Evolutionary conservation across 2,113 vertebrate genomes (phyloP), one percentile per base, ranked within the genome.

Genomic region (Chrysemys picta): DNA sequence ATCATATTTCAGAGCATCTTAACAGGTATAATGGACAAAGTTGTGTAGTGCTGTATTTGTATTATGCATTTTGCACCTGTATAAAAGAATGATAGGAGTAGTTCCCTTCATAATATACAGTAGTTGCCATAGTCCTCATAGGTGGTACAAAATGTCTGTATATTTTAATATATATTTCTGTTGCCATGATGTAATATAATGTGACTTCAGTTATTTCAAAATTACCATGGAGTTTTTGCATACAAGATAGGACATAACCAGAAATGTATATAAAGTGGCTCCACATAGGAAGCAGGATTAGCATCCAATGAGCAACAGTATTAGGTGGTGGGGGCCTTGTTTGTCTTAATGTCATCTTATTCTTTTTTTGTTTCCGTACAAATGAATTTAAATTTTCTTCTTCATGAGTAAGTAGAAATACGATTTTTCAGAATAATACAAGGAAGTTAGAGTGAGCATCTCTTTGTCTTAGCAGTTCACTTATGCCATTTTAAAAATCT

Each of bases 71-170:
- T 31, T 86, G 50, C 16, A 21, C 5, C 10, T 31, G 35, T 22
- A 31, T 85, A 54, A 27, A 17, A 24, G 16, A n/a, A 29, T 82
- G 84, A 2, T 1, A n/a, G 27, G 56, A 72, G 8, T 14, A 24
- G 29, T 49, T 27, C 24, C 45, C 17, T 21, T 75, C 22, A 3
- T 9, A 38, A 53, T 10, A 22, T 0, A 0, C 3, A 14, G 10
- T 2, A 6, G 19, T 38, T 42, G 5, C 5, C 0, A n/a, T 4
- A 12, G 42, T 14, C 38, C 38, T 35, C 1, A 2, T 49, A n/a
- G n/a, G 59, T 38, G 31, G 53, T 6, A n/a, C 45, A 88, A 90
- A 6, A 14, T 86, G 79, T 10, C 27, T 29, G 3, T 14, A 24
- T 2, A 1, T 78, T 89, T 91, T 62, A 31, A 79, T 69, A 38